Base-by-base conservation (phyloP, 2,797 vertebrate genomes). In the Diplodus puntazzo region DNA sequence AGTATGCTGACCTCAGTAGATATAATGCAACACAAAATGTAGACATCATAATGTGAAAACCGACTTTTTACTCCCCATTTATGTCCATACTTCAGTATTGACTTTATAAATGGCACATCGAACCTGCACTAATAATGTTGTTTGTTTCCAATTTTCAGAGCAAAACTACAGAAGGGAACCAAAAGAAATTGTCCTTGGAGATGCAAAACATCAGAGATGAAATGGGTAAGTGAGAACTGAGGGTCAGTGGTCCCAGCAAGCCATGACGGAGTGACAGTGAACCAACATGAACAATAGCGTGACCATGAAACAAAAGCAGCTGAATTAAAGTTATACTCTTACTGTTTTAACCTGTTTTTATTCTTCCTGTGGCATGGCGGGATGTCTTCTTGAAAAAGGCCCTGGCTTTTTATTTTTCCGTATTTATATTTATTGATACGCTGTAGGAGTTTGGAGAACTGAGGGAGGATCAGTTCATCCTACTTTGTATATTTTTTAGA, bases 141-240 rank as follows among this genome's bases (percentile, higher is more conserved):
- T 72, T 54, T n/a, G n/a, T 72, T 72, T 75, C 13, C 3, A 0
- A 25, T 73, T 85, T 95, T 91, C 96, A 99, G 98, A 98, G 89
- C 89, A 96, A 97, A 95, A 94, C 92, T 69, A 86, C 95, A 74
- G 94, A 97, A 81, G 95, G 95, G 88, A 97, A 96, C 93, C 95
- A 96, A 90, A 95, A 93, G 84, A 95, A 96, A 66, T 88, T 99
- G 89, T 95, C 90, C n/a, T 30, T 93, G 70, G 96, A 98, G 87
- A 96, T 99, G 84, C 94, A 95, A 79, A 96, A 92, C 86, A 96
- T 98, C 94, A 96, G 92, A 93, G 95, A 98, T 88, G 97, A 99
- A 96, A 95, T 97, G 84, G 97, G 98, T 99, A 94, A 97, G 97
- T 96, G 48, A 27, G 9, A 64, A 25, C 2, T 5, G 52, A 39